phyloP scores from a whole-genome alignment of 2,888 invertebrate genomes.

The Slavum lentiscoides region DNA sequence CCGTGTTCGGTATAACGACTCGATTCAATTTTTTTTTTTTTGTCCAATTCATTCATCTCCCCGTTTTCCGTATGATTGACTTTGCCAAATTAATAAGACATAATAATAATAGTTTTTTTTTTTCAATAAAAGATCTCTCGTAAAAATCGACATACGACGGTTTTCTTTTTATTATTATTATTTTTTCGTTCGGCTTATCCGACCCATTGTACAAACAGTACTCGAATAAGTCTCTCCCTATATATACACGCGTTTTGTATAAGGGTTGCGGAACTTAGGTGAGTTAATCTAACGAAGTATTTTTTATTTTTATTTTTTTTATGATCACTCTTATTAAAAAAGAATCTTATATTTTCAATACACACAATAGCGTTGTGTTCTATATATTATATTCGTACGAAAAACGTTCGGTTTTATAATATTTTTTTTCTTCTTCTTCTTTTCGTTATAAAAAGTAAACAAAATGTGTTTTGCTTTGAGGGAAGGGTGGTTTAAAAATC shows the following conservation, averaged over 20 bases:
- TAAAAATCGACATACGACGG: background rate
- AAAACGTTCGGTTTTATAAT: no score
- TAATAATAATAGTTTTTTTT: background rate
- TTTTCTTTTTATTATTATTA: conserved; percentile 15
- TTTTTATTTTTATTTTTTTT: background rate
- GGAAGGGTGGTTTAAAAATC: no score
- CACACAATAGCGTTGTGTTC: no score
- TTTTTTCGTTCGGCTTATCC: conserved; percentile 26
- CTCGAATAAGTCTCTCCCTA: conserved; percentile 17
- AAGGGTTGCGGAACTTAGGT: background rate
- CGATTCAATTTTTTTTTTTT: background rate
- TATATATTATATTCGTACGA: no score
- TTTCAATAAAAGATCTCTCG: conserved; percentile 1
- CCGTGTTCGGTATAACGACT: background rate
- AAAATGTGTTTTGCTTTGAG: no score
- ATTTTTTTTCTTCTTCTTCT: no score
- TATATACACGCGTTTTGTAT: background rate
- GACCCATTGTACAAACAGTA: conserved; percentile 33
- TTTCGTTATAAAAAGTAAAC: no score
- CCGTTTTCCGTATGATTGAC: conserved; percentile 10
- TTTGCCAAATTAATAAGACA: conserved; percentile 17
- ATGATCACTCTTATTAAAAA: background rate
- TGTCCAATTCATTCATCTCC: conserved; percentile 11
- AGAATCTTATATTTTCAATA: no score
- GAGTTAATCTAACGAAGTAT: conserved; percentile 23